Conservation (phyloP, 2,797 vertebrate genomes). For the Leuciscus waleckii region DNA sequence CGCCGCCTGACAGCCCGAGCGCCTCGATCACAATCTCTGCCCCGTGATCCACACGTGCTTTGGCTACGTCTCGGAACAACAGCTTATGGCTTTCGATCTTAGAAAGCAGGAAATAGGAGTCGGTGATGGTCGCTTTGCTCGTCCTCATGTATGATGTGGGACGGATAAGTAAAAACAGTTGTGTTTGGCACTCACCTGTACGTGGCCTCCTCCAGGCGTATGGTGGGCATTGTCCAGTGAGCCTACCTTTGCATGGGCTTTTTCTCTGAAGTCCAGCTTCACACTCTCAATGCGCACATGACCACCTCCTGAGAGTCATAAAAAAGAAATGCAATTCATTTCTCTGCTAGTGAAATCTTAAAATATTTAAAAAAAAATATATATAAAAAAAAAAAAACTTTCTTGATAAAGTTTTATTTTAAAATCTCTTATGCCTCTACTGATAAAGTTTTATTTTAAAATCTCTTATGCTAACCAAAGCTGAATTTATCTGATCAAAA, state of each 20-base stretch:
- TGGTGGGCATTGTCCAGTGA: conserved; percentile 96
- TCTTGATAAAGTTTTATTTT: too few species aligned
- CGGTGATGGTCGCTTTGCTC: not conserved
- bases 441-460: not conserved
- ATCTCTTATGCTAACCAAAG: not conserved
- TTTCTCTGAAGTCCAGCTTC: conserved; percentile 99
- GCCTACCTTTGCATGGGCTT: conserved; percentile 97
- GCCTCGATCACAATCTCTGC: conserved; percentile 92
- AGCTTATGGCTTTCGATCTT: conserved; percentile 98
- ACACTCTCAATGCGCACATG: conserved; percentile 95
- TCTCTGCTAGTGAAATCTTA: not conserved
- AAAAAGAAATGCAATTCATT: not conserved
- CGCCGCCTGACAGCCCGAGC: conserved; percentile 85
- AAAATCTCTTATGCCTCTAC: too few species aligned
- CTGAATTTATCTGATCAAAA: not conserved
- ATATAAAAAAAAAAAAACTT: too few species aligned
- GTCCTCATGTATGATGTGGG: not conserved
- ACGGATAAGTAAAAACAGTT: not conserved
- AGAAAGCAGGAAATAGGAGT: conserved; percentile 18
- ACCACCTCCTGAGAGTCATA: conserved; percentile 85
- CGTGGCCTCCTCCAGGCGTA: conserved; percentile 87
- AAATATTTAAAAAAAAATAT: not conserved
- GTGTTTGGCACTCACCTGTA: conserved; percentile 81
- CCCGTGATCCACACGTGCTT: conserved; percentile 93
- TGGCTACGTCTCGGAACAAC: conserved; percentile 89